Conservation (phyloP, 1,140 invertebrate genomes). For the Polyergus mexicanus region DNA sequence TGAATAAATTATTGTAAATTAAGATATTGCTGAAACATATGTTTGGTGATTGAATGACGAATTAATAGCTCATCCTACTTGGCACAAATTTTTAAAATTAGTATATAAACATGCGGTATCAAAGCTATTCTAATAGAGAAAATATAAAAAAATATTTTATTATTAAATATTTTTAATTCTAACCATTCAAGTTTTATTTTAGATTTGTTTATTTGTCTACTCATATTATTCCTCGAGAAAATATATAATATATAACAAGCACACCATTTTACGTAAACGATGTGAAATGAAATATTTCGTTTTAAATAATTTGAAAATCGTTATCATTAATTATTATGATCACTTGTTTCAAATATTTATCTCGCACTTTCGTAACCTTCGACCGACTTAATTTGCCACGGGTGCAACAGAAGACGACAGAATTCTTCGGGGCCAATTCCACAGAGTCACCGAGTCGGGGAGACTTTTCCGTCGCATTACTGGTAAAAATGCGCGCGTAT, state of each 20-base stretch:
- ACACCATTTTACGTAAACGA: not conserved
- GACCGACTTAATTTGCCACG: not conserved
- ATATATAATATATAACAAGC: not conserved
- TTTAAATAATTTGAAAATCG: not conserved
- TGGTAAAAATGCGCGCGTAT: conserved; percentile 5
- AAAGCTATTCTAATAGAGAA: not conserved
- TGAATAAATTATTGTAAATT: conserved; percentile 17
- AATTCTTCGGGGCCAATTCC: conserved; percentile 7
- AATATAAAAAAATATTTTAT: not conserved
- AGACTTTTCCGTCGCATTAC: not conserved
- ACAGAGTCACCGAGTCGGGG: not conserved
- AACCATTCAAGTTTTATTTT: not conserved
- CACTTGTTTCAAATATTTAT: no score
- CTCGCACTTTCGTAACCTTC: not conserved
- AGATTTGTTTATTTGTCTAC: not conserved
- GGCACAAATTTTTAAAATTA: not conserved
- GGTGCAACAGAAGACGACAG: not conserved
- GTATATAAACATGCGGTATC: no score
- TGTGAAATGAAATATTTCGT: not conserved
- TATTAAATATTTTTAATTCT: not conserved
- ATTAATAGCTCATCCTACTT: not conserved
- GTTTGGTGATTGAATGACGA: not conserved
- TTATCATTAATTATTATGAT: not conserved
- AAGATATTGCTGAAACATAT: not conserved
- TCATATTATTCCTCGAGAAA: not conserved